Evolutionary conservation across 2,797 vertebrate genomes (phyloP).

Genomic region (Moxostoma hubbsi): DNA sequence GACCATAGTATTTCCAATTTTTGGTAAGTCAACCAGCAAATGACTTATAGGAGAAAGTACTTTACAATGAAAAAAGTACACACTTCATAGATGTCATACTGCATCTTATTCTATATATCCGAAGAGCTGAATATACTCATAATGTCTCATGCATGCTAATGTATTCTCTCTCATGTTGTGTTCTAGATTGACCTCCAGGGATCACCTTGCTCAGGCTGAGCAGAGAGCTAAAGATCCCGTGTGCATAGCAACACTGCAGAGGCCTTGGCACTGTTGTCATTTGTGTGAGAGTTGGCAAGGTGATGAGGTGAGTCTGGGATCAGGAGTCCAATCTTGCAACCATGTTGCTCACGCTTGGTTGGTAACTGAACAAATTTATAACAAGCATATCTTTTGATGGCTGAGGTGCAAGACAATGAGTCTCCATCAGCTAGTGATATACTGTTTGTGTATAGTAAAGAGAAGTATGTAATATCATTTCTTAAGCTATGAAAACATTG

Average conservation of each 20-base stretch:
- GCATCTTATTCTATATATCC: neutral
- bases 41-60: no score
- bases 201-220: conserved; percentile 52
- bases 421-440: neutral
- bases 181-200: conserved; percentile 34
- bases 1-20: no score
- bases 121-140: neutral
- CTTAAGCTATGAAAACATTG: neutral
- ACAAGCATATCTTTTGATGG: conserved; percentile 5
- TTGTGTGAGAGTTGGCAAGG: conserved; percentile 69
- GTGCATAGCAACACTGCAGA: conserved; percentile 64
- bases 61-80: no score
- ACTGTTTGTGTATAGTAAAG: neutral
- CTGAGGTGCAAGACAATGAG: neutral
- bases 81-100: neutral
- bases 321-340: conserved; percentile 69
- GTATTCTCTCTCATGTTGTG: conserved; percentile 14
- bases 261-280: conserved; percentile 70
- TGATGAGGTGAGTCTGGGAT: conserved; percentile 67
- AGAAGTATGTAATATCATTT: neutral
- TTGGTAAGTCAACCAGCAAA: no score
- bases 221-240: conserved; percentile 54
- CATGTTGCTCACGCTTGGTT: conserved; percentile 50
- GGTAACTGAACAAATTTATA: conserved; percentile 40
- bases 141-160: neutral